A percentile compares a stretch with the other conserved stretches of the same genome.
Conservation (phyloP, 2,113 vertebrate species). For the Pavo muticus region DNA sequence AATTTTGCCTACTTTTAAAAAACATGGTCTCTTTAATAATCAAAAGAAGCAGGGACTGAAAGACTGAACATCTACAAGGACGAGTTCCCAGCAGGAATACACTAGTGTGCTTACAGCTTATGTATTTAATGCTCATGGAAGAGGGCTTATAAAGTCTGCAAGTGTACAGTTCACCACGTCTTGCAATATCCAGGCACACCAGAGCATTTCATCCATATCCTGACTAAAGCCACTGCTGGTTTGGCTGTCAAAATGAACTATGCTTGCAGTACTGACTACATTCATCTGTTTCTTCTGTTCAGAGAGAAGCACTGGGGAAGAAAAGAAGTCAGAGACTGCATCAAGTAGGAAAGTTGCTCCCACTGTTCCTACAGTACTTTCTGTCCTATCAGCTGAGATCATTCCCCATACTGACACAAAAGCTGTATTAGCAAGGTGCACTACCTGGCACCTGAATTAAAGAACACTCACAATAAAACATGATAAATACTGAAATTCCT, state of each 20-base stretch:
- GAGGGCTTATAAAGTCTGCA: background rate
- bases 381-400: background rate
- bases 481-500: background rate
- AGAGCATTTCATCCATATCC: background rate
- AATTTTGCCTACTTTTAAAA: background rate
- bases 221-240: background rate
- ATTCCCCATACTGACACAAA: background rate
- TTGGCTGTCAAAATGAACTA: background rate
- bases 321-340: background rate
- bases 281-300: background rate
- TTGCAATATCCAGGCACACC: background rate
- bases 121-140: background rate
- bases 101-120: background rate
- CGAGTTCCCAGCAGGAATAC: background rate
- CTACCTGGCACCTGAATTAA: background rate
- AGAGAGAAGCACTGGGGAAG: background rate
- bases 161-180: background rate
- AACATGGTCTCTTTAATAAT: background rate
- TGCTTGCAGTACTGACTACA: background rate
- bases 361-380: background rate
- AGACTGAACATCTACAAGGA: conserved; percentile 9
- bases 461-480: background rate
- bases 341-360: background rate
- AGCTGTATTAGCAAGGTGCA: background rate
- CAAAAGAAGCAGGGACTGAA: background rate